phyloP scores from a whole-genome alignment of 2,888 invertebrate genomes.

The Bellardia pandia region DNA sequence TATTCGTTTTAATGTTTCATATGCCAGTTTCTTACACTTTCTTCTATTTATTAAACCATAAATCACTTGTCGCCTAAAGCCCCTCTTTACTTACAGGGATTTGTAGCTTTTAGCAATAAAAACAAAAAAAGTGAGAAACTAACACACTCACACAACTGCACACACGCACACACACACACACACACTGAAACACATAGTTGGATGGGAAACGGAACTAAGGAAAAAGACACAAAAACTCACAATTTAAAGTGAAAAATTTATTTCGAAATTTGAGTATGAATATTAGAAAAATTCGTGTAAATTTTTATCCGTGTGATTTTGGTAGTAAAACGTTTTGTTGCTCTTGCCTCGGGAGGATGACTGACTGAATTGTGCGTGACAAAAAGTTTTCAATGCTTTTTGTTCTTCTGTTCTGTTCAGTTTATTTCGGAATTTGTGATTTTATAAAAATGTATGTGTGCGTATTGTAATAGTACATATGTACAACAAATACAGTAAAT shows the following conservation, averaged over 20 bases:
- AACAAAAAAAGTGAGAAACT: conserved; percentile 16
- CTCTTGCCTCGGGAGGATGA: conserved; percentile 71
- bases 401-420: conserved; percentile 19
- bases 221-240: conserved; percentile 27
- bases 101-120: conserved; percentile 47
- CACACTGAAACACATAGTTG: not conserved
- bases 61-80: conserved; percentile 59
- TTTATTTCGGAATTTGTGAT: conserved; percentile 47
- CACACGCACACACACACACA: conserved; percentile 2
- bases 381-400: conserved; percentile 65
- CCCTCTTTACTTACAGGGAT: conserved; percentile 47
- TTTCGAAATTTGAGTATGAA: conserved; percentile 38
- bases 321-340: conserved; percentile 55
- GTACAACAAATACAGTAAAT: conserved; percentile 20
- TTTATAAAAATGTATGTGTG: conserved; percentile 8
- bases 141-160: not conserved
- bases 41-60: conserved; percentile 55
- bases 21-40: conserved; percentile 36
- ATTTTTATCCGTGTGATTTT: conserved; percentile 39
- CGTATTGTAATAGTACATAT: conserved; percentile 6
- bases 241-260: conserved; percentile 37
- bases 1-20: conserved; percentile 37
- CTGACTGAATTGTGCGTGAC: conserved; percentile 72
- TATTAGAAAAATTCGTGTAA: conserved; percentile 10
- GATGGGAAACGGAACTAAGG: conserved; percentile 8